These are phyloP conservation scores for Temnothorax ravouxi DNA, from an alignment of 2,888 invertebrate species.

Conservation along the genomic window DNA sequence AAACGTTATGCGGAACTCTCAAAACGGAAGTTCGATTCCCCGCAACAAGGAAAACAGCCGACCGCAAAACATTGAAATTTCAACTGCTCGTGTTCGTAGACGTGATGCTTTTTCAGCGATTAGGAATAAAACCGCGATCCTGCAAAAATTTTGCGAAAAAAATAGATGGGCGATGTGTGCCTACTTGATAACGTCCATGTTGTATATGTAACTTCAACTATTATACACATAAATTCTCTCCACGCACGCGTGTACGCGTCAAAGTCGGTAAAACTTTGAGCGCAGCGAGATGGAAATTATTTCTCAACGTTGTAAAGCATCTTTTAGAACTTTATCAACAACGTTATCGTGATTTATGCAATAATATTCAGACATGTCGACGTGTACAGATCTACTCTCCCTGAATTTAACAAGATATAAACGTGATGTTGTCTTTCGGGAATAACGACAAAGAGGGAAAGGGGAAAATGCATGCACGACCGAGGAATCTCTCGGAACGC, in stretches of 20 bases:
- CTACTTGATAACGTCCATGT: background rate
- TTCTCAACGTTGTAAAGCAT: conserved; percentile 8
- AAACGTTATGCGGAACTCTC: conserved; percentile 34
- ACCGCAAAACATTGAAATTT: conserved; percentile 60
- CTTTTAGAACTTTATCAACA: background rate
- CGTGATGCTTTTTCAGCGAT: background rate
- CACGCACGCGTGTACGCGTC: background rate
- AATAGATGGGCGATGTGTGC: background rate
- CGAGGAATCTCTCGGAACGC: conserved; percentile 43
- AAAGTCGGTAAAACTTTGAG: background rate
- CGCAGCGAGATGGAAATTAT: background rate
- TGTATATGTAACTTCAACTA: background rate
- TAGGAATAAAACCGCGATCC: conserved; percentile 13
- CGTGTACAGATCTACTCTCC: background rate
- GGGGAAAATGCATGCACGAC: conserved; percentile 15
- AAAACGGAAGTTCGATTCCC: conserved; percentile 20
- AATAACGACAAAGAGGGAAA: conserved; percentile 53
- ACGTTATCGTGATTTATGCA: background rate
- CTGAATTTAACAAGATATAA: background rate
- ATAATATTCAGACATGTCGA: background rate
- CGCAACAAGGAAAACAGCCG: conserved; percentile 41
- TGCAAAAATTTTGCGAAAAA: conserved; percentile 3
- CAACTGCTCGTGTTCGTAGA: conserved; percentile 26
- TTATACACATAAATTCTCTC: conserved; percentile 6
- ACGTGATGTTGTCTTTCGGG: conserved; percentile 21